These are phyloP conservation scores for Sitobion miscanthi DNA, from an alignment of 1,140 invertebrate species.

Conservation along the genomic window DNA sequence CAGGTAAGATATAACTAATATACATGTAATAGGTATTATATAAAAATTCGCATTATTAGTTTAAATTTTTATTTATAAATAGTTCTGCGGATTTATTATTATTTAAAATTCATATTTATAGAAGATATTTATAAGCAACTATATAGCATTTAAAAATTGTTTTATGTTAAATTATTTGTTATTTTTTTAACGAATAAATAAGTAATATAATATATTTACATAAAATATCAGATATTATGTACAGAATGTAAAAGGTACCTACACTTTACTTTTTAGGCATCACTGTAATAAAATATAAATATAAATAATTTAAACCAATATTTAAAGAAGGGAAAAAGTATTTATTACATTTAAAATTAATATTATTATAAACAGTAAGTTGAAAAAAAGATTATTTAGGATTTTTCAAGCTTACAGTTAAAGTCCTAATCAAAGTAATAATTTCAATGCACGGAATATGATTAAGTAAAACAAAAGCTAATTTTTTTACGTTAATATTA, in stretches of 20 bases:
- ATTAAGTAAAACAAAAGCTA: background rate
- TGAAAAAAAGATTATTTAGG: background rate
- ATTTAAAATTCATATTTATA: background rate
- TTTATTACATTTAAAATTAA: background rate
- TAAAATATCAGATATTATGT: background rate
- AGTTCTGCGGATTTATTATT: background rate
- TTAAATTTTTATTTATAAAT: background rate
- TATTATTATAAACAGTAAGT: background rate
- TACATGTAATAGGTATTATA: background rate
- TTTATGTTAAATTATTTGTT: background rate
- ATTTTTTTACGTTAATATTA: background rate
- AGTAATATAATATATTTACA: too few relatives aligned
- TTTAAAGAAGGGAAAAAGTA: background rate
- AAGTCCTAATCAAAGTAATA: background rate
- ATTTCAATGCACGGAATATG: background rate
- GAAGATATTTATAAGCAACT: background rate
- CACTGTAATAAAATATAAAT: background rate
- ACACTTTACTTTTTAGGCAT: background rate
- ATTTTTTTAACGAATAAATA: background rate
- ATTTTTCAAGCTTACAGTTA: background rate
- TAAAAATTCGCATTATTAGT: background rate
- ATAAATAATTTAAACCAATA: background rate
- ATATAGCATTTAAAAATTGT: background rate
- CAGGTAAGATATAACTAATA: conserved; percentile 43
- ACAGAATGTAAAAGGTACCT: background rate